These are phyloP conservation scores for Tangara arthus DNA, from an alignment of 2,797 vertebrate genomes.

Conservation along the genomic window DNA sequence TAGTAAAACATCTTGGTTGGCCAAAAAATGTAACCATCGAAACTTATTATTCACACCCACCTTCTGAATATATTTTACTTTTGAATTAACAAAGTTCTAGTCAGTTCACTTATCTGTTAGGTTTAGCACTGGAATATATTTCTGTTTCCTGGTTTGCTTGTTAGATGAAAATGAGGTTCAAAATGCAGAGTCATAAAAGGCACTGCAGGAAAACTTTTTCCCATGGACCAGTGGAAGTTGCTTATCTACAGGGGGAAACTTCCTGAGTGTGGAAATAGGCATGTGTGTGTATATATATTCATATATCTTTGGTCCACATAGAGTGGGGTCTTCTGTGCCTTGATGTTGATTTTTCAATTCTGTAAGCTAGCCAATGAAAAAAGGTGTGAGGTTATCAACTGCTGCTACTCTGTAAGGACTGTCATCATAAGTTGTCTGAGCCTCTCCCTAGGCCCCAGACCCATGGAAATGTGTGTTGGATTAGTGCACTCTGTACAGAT, in stretches of 20 bases:
- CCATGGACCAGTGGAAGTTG: neutral
- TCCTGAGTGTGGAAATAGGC: neutral
- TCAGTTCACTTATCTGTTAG: neutral
- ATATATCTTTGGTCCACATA: neutral
- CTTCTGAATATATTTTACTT: neutral
- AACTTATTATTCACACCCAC: neutral
- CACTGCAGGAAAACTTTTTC: neutral
- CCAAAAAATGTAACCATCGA: neutral
- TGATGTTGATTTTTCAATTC: neutral
- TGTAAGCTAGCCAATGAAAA: neutral
- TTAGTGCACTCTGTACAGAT: neutral
- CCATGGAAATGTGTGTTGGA: neutral
- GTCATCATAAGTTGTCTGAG: neutral
- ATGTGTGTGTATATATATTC: fast-evolving
- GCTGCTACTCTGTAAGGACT: neutral
- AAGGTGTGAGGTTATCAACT: neutral
- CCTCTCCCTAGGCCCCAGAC: neutral
- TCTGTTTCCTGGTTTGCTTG: neutral
- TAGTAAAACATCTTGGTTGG: neutral
- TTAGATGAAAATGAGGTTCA: neutral
- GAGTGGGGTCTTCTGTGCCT: neutral
- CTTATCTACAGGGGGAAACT: neutral
- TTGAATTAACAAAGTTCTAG: neutral
- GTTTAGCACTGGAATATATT: neutral
- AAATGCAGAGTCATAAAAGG: neutral